Percentiles rank a stretch among this genome's conserved stretches.
These are phyloP conservation scores for Bellardia bayeri DNA, from an alignment of 2,888 invertebrate genomes.

Conservation along the genomic window DNA sequence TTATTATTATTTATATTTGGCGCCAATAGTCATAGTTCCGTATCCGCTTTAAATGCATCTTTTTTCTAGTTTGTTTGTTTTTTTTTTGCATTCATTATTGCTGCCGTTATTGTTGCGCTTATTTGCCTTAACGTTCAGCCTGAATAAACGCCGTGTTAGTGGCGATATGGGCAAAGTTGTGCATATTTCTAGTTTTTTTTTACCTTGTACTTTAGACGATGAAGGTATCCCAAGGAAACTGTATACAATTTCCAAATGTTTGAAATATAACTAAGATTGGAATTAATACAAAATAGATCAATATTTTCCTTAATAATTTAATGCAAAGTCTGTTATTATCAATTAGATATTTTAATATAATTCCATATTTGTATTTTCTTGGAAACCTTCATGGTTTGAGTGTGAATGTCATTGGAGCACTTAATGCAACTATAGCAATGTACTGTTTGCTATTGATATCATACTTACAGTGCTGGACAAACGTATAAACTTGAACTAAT, in stretches of 20 bases:
- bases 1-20: conserved; percentile 51
- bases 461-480: not conserved
- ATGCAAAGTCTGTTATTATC: too few relatives aligned
- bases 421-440: not conserved
- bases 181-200: not conserved
- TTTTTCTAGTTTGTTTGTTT: conserved; percentile 4
- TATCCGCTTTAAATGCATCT: conserved; percentile 44
- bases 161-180: not conserved
- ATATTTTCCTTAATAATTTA: too few relatives aligned
- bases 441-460: not conserved
- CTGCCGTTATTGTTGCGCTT: not conserved
- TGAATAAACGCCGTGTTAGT: conserved; percentile 9
- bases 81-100: not conserved
- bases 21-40: conserved; percentile 54
- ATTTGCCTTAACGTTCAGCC: conserved; percentile 7
- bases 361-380: too few relatives aligned
- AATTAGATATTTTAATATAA: too few relatives aligned
- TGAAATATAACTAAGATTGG: too few relatives aligned
- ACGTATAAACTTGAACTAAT: not conserved
- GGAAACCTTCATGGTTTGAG: not conserved
- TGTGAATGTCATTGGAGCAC: not conserved
- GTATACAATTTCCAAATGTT: too few relatives aligned
- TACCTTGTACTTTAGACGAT: not conserved
- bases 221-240: not conserved
- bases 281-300: too few relatives aligned